phyloP scores from a whole-genome alignment of 1,140 invertebrate genomes.

The Ceratosolen fusciceps region DNA sequence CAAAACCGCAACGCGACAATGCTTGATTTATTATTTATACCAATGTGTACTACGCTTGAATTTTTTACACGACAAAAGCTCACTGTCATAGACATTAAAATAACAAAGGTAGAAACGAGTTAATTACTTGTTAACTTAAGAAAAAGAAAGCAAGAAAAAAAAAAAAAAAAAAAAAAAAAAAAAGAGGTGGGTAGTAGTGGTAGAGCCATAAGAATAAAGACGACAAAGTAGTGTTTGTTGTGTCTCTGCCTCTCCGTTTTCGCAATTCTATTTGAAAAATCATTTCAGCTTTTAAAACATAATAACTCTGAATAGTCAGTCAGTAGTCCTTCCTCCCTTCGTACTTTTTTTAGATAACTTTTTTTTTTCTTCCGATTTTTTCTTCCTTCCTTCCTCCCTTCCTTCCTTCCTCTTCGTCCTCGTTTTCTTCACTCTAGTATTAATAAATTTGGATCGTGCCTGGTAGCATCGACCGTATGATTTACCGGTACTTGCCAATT shows the following conservation, averaged over 20 bases:
- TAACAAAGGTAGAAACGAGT: conserved; percentile 49
- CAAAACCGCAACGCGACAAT: conserved; percentile 37
- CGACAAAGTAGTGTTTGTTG: conserved; percentile 54
- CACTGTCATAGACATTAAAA: conserved; percentile 49
- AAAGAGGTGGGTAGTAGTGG: too few relatives aligned
- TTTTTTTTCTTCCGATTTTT: too few relatives aligned
- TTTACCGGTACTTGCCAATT: conserved; percentile 63
- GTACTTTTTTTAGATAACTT: conserved; percentile 64
- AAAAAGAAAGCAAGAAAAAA: too few relatives aligned
- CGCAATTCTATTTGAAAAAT: conserved; percentile 71
- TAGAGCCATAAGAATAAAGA: conserved; percentile 52
- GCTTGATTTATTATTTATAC: conserved; percentile 49
- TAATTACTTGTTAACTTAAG: conserved; percentile 23
- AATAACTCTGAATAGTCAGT: conserved; percentile 69
- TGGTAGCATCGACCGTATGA: conserved; percentile 60
- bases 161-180: too few relatives aligned
- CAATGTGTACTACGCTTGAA: conserved; percentile 48
- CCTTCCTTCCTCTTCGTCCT: conserved; percentile 61
- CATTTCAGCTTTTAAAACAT: conserved; percentile 71
- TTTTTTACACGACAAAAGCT: conserved; percentile 51
- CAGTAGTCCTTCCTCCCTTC: too few relatives aligned
- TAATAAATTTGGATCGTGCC: conserved; percentile 67
- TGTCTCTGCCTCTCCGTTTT: conserved; percentile 67
- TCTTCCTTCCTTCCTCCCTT: too few relatives aligned
- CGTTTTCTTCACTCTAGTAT: conserved; percentile 55